These are phyloP conservation scores for Protonibea diacanthus DNA, from an alignment of 2,797 vertebrate genomes.

Conservation along the genomic window DNA sequence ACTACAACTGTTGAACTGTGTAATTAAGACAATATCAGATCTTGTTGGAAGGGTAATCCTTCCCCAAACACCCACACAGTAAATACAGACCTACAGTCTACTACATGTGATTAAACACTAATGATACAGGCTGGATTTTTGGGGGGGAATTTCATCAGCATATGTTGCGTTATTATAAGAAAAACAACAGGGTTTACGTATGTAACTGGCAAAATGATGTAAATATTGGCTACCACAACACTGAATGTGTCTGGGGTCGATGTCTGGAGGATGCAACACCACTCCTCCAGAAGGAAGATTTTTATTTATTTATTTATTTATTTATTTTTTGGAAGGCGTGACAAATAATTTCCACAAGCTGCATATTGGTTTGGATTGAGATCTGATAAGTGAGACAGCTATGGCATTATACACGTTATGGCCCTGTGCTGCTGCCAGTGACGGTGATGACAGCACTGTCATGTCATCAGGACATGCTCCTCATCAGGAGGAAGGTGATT, in stretches of 20 bases:
- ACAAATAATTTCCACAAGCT: conserved; percentile 55
- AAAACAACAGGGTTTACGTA: conserved; percentile 3
- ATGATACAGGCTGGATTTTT: conserved; percentile 5
- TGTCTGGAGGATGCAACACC: conserved; percentile 49
- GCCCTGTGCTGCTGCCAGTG: conserved; percentile 49
- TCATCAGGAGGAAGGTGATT: conserved; percentile 51
- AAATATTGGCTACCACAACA: conserved; percentile 15
- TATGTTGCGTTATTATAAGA: conserved; percentile 5
- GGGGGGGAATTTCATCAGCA: conserved; percentile 23
- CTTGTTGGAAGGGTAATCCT: conserved; percentile 65
- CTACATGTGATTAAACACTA: conserved; percentile 47
- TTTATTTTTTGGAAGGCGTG: conserved; percentile 36
- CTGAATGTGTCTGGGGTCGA: conserved; percentile 33
- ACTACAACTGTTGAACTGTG: conserved; percentile 73
- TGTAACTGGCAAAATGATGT: conserved; percentile 14
- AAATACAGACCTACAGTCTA: conserved; percentile 47
- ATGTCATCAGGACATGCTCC: conserved; percentile 56
- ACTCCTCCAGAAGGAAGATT: conserved; percentile 34
- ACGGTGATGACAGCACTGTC: conserved; percentile 53
- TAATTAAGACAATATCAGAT: conserved; percentile 76
- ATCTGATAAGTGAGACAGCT: conserved; percentile 52
- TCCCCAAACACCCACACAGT: conserved; percentile 63
- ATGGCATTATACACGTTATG: conserved; percentile 41
- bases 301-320: background rate
- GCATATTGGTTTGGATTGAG: conserved; percentile 56